These are phyloP conservation scores for Caenorhabditis sp. DNA, from an alignment of 2,888 invertebrate species.

Conservation along the genomic window DNA sequence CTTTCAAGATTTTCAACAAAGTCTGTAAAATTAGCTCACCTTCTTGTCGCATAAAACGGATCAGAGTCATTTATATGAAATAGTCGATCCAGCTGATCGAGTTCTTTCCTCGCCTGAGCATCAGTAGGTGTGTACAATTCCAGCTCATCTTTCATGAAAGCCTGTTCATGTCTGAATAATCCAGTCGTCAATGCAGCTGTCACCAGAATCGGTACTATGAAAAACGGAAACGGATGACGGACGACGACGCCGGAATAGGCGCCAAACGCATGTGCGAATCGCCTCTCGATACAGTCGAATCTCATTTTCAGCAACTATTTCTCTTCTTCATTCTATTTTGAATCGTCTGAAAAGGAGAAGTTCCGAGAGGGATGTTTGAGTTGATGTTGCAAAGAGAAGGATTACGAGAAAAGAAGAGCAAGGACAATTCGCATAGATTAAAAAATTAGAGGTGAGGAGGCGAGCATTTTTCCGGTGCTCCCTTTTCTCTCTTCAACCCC, in stretches of 20 bases:
- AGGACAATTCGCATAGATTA: slow-evolving; percentile 38
- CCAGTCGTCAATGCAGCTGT: slow-evolving; percentile 77
- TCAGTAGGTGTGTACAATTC: slow-evolving; percentile 83
- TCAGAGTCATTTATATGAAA: slow-evolving; percentile 83
- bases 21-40: too few species aligned
- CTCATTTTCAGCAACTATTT: slow-evolving; percentile 70
- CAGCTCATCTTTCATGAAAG: slow-evolving; percentile 82
- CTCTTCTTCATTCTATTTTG: slow-evolving; percentile 22
- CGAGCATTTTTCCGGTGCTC: slow-evolving; percentile 3
- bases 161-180: slow-evolving; percentile 74
- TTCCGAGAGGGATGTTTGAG: background rate
- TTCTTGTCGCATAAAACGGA: slow-evolving; percentile 82
- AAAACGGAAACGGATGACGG: slow-evolving; percentile 77
- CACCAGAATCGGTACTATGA: slow-evolving; percentile 78
- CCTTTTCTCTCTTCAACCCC: background rate
- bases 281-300: slow-evolving; percentile 80
- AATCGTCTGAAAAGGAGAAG: slow-evolving; percentile 38
- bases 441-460: slow-evolving; percentile 31
- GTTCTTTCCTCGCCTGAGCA: slow-evolving; percentile 79
- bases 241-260: slow-evolving; percentile 78
- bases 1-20: too few species aligned
- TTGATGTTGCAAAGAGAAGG: background rate
- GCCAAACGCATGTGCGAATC: slow-evolving; percentile 78
- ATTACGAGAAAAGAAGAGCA: slow-evolving; percentile 1
- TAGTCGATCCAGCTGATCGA: slow-evolving; percentile 76